Conservation (phyloP, 2,113 vertebrate genomes). For the Mesocricetus auratus region DNA sequence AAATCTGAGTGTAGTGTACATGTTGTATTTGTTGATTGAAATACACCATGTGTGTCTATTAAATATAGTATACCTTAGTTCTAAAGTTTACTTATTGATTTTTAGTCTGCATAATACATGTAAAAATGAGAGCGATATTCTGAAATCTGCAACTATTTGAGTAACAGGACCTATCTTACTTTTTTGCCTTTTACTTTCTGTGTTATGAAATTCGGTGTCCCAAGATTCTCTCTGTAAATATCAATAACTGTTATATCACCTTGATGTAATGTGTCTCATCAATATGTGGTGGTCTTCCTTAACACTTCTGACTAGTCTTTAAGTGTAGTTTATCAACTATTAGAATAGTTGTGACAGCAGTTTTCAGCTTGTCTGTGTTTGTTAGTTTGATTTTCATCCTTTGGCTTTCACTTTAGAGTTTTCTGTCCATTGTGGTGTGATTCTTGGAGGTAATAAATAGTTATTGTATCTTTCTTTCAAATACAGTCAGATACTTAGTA, state of each 20-base stretch:
- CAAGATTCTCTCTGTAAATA: background rate
- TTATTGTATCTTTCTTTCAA: background rate
- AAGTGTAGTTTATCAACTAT: background rate
- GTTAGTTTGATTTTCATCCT: background rate
- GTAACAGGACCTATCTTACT: background rate
- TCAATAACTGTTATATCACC: background rate
- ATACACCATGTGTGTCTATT: background rate
- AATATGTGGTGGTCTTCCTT: background rate
- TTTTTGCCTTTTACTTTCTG: background rate
- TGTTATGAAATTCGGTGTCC: background rate
- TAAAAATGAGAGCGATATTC: background rate
- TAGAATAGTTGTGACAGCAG: background rate
- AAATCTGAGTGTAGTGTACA: background rate
- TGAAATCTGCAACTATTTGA: background rate
- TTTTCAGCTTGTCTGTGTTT: background rate
- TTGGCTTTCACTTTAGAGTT: background rate
- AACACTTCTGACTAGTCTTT: background rate
- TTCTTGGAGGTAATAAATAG: background rate
- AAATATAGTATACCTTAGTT: background rate
- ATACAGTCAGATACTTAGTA: background rate
- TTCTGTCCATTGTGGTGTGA: no score
- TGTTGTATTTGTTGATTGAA: background rate
- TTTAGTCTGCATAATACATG: background rate
- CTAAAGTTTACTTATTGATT: background rate
- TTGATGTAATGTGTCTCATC: background rate